Evolutionary conservation across 2,113 vertebrate genomes (phyloP).

Genomic region (Speoplatyrhinus poulsoni): DNA sequence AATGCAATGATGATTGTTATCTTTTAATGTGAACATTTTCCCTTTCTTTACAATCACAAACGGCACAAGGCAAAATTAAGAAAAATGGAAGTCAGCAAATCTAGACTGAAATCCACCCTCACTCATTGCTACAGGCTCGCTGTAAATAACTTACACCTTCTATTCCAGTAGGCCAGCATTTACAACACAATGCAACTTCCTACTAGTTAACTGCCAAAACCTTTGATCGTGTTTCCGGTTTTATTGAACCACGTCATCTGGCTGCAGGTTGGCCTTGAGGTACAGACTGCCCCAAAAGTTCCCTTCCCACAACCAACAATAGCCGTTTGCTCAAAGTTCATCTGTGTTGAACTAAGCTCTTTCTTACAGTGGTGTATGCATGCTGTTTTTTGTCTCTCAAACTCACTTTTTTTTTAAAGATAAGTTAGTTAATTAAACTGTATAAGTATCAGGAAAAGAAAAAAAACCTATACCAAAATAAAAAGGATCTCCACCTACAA

Average conservation of each 20-base stretch:
- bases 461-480: neutral
- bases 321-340: too few relatives aligned
- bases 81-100: conserved; percentile 7
- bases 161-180: neutral
- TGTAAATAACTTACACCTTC: conserved; percentile 17
- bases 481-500: neutral
- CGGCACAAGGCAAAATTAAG: neutral
- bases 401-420: too few relatives aligned
- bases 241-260: conserved; percentile 6
- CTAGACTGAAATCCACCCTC: neutral
- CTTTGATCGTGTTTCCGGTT: neutral
- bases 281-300: neutral
- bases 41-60: neutral
- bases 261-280: neutral
- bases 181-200: neutral
- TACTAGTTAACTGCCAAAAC: conserved; percentile 1
- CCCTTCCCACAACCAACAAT: too few relatives aligned
- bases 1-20: neutral
- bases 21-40: neutral
- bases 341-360: too few relatives aligned
- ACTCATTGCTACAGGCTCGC: neutral
- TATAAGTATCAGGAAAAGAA: neutral
- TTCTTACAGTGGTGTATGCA: too few relatives aligned
- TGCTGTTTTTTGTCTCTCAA: too few relatives aligned
- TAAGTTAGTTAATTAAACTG: too few relatives aligned